phyloP scores from a whole-genome alignment of 1,140 invertebrate genomes.

The Eubasilissa regina region DNA sequence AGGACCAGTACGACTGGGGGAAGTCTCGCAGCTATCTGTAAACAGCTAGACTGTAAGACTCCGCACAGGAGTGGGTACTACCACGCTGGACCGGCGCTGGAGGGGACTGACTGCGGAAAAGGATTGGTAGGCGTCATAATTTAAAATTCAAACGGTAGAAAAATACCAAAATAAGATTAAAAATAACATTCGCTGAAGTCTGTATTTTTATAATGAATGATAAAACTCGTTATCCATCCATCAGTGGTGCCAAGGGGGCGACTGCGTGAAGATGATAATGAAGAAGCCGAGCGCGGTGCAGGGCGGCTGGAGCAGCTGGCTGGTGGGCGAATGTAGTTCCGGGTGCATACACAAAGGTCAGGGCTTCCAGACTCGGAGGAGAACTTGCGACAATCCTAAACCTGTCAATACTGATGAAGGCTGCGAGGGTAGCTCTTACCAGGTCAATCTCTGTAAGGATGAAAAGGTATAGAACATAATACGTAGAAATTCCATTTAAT shows the following conservation, averaged over 20 bases:
- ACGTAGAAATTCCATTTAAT: too few species aligned
- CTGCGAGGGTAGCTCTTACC: constrained; percentile 77
- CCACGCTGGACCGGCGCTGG: constrained; percentile 83
- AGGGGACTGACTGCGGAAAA: constrained; percentile 81
- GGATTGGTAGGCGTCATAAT: constrained; percentile 71
- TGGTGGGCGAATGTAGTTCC: constrained; percentile 74
- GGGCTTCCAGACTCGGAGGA: constrained; percentile 72
- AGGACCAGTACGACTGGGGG: constrained; percentile 66
- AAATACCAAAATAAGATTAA: too few species aligned
- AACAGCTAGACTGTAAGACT: constrained; percentile 79
- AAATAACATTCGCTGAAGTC: too few species aligned
- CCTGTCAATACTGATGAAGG: constrained; percentile 72
- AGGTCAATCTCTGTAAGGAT: constrained; percentile 79
- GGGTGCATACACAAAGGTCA: constrained; percentile 78
- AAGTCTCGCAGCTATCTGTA: constrained; percentile 72
- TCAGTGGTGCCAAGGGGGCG: constrained; percentile 79
- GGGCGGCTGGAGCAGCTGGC: constrained; percentile 79
- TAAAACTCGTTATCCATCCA: constrained; percentile 32
- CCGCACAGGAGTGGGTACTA: constrained; percentile 83
- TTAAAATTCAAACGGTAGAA: too few species aligned
- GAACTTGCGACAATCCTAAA: constrained; percentile 74
- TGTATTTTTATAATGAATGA: too few species aligned
- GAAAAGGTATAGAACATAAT: constrained; percentile 70
- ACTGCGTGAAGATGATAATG: constrained; percentile 69
- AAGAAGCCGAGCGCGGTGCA: constrained; percentile 63